Evolutionary conservation across 2,797 vertebrate species (phyloP).

Genomic region (Artibeus jamaicensis): DNA sequence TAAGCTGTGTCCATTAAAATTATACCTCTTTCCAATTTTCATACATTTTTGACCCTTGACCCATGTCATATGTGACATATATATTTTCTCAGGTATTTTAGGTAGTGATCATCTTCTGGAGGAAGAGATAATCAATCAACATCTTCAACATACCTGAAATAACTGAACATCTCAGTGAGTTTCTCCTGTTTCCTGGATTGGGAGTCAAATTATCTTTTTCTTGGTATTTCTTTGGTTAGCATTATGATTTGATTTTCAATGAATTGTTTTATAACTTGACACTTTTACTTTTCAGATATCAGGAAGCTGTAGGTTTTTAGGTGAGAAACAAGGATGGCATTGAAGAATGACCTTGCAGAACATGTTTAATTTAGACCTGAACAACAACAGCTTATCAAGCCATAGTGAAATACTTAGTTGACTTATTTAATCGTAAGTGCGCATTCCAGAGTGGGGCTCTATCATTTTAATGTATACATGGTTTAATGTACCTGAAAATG

Average conservation of each 20-base stretch:
- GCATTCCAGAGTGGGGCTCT: not conserved
- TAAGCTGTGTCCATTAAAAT: not conserved
- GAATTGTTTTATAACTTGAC: not conserved
- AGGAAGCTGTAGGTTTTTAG: not conserved
- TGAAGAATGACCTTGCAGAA: not conserved
- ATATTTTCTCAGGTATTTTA: not conserved
- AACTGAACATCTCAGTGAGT: not conserved
- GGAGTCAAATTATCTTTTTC: not conserved
- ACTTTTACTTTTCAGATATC: not conserved
- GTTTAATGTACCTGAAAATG: not conserved
- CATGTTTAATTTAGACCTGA: not conserved
- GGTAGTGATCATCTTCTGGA: not conserved
- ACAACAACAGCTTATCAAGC: not conserved
- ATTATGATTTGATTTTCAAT: not conserved
- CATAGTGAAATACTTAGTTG: not conserved
- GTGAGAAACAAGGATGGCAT: not conserved
- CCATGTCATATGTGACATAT: not conserved
- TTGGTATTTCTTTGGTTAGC: not conserved
- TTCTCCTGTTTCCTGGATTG: not conserved
- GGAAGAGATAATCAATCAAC: not conserved
- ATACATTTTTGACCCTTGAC: not conserved
- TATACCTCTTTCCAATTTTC: not conserved
- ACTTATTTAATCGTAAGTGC: slow-evolving; percentile 16
- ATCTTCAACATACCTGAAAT: not conserved
- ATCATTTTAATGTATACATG: not conserved